Base-by-base conservation (phyloP, 2,113 vertebrate species). In the Corythoichthys haematopterus region DNA sequence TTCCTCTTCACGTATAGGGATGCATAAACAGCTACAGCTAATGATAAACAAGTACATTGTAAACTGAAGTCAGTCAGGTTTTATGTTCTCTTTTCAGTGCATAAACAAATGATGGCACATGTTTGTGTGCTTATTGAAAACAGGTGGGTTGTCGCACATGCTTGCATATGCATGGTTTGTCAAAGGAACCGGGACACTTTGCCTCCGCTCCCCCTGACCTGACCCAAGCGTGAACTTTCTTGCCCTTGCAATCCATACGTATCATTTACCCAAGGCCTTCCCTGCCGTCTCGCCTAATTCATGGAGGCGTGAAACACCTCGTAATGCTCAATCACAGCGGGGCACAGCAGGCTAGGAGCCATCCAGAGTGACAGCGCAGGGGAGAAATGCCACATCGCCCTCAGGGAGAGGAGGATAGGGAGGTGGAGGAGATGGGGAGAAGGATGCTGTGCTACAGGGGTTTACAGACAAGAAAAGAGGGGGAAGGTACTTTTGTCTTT, bases 251-350 rank as follows among this genome's bases (percentile, higher is more conserved):
- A 91, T 91, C 88, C 88, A 92, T 93, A 91, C 85, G 77, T 93
- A 94, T 91, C 90, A 71, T 87, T 91, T 90, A 90, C 92, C 88
- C 88, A 75, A 71, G 84, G 88, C 81, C 85, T 75, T 90, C 90
- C 91, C 88, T 89, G 88, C 85, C 88, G 90, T 90, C 91, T 92
- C 80, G 92, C 85, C 89, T 91, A 92, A 87, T 81, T 88, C 92
- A 94, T 66, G 74, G 90, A 94, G 92, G 92, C 88, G 87, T 94
- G 92, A 94, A 94, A 92, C 91, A 91, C 88, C 88, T 91, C 87
- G 85, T 90, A 93, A 93, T 93, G 92, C 91, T 94, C 92, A 90
- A 91, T 92, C 92, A 90, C 91, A 94, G 92, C 89, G 81, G 89
- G 89, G 88, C 84, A 86, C 85, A 46, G 89, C 80, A 86, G 90